Evolutionary conservation across 2,113 vertebrate species (phyloP).

Genomic region (Heptranchias perlo): DNA sequence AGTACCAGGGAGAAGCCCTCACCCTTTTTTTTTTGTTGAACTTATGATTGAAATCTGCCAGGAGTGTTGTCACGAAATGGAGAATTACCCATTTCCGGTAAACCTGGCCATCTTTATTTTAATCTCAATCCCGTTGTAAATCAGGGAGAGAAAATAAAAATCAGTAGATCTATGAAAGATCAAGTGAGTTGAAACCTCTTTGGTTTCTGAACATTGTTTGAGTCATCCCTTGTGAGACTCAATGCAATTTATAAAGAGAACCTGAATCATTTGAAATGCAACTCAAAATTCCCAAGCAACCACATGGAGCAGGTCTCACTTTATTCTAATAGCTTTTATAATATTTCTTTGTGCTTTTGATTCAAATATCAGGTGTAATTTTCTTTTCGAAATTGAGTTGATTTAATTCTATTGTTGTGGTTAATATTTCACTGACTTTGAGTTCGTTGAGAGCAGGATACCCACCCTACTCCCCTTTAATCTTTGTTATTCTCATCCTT

Average conservation of each 20-base stretch:
- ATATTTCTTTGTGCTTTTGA: background rate
- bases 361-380: background rate
- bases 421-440: background rate
- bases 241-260: background rate
- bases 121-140: background rate
- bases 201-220: background rate
- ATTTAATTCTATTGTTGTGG: background rate
- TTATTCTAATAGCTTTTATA: background rate
- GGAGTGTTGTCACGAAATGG: background rate
- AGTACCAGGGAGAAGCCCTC: background rate
- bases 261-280: background rate
- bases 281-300: background rate
- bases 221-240: background rate
- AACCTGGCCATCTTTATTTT: background rate
- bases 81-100: background rate
- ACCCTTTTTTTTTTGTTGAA: background rate
- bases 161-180: background rate
- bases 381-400: background rate
- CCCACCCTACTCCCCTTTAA: background rate
- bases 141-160: background rate
- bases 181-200: background rate
- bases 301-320: background rate
- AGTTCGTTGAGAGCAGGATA: background rate
- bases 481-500: too few species aligned
- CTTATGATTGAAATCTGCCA: background rate